A percentile compares a stretch with the other conserved stretches of the same genome.
phyloP scores from a whole-genome alignment of 2,888 invertebrate genomes.

The Polydrusus tereticollis region DNA sequence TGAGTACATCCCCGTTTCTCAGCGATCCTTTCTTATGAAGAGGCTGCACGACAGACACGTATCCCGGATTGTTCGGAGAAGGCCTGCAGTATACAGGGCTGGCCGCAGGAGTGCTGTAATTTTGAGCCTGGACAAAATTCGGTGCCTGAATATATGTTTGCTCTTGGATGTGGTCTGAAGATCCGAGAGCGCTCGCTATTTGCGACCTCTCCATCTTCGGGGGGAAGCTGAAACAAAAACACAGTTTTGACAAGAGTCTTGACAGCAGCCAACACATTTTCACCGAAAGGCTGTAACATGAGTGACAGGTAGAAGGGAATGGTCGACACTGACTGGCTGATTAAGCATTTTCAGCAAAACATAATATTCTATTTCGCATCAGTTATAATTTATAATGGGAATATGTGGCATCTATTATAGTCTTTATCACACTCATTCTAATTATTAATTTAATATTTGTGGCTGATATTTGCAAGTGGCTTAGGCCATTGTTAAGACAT shows the following conservation, averaged over 20 bases:
- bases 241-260: conserved; percentile 27
- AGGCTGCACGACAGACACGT: conserved; percentile 67
- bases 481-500: background rate
- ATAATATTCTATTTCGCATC: conserved; percentile 1
- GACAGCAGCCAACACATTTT: conserved; percentile 29
- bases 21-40: conserved; percentile 76
- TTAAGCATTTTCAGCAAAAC: background rate
- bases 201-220: conserved; percentile 67
- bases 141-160: conserved; percentile 68
- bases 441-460: conserved; percentile 8
- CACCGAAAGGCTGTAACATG: background rate
- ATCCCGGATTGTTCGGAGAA: conserved; percentile 63
- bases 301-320: conserved; percentile 6
- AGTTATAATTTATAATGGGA: background rate
- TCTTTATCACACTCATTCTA: background rate
- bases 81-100: conserved; percentile 63
- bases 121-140: conserved; percentile 65
- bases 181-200: conserved; percentile 62
- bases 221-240: conserved; percentile 65
- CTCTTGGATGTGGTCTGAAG: conserved; percentile 64
- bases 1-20: conserved; percentile 75
- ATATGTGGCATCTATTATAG: conserved; percentile 16
- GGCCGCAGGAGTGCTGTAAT: conserved; percentile 61
- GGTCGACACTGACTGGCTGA: conserved; percentile 2
- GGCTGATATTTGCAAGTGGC: background rate